Evolutionary conservation across 2,797 vertebrate genomes (phyloP).

Genomic region (Anolis apletophallus): DNA sequence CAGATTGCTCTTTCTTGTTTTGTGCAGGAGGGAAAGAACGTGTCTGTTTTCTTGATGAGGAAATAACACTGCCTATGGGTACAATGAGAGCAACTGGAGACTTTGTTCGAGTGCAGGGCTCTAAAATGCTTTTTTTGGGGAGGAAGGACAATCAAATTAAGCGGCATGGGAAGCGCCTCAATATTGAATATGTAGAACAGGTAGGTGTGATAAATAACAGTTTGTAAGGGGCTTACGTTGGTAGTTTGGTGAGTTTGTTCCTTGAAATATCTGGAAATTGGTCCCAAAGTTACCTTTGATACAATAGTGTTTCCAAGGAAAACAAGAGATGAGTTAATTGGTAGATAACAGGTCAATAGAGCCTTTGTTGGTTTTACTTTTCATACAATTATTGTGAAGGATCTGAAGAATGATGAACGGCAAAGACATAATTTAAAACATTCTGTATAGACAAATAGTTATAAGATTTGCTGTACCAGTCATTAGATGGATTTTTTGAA

Average conservation of each 20-base stretch:
- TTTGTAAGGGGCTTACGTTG: background rate
- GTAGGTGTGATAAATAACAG: constrained; percentile 69
- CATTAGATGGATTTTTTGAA: too few relatives aligned
- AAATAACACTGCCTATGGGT: constrained; percentile 77
- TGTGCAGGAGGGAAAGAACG: constrained; percentile 87
- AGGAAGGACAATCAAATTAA: constrained; percentile 92
- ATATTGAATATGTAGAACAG: constrained; percentile 86
- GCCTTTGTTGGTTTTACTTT: background rate
- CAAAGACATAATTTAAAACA: background rate
- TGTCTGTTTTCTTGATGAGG: constrained; percentile 90
- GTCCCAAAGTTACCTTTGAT: background rate
- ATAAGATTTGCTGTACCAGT: too few relatives aligned
- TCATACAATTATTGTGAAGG: background rate
- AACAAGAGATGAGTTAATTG: background rate
- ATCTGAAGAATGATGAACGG: background rate
- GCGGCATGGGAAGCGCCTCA: constrained; percentile 89
- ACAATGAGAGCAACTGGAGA: constrained; percentile 93
- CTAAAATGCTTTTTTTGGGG: constrained; percentile 86
- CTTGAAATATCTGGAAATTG: background rate
- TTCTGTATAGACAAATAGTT: background rate
- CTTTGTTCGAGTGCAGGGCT: constrained; percentile 83
- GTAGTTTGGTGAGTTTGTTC: background rate
- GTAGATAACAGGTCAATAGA: background rate
- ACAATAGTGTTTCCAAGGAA: background rate
- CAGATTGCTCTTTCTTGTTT: background rate